phyloP scores from a whole-genome alignment of 2,888 invertebrate genomes.

The Barypeithes pellucidus region DNA sequence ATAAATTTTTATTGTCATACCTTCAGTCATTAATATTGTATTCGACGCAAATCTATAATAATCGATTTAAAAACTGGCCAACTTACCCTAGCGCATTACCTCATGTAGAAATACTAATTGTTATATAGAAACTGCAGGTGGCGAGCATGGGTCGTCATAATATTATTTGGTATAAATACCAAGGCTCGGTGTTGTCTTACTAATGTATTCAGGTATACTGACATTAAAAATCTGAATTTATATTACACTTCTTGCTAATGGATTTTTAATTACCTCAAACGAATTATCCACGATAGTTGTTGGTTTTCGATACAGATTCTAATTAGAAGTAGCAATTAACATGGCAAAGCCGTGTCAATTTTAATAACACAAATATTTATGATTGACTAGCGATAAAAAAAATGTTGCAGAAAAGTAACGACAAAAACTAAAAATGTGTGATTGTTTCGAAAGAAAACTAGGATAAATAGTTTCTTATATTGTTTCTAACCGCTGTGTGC shows the following conservation, averaged over 20 bases:
- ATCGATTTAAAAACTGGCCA: too few relatives aligned
- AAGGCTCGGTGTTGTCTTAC: slow-evolving; percentile 44
- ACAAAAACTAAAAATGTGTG: too few relatives aligned
- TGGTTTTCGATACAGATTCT: slow-evolving; percentile 67
- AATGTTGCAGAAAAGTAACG: too few relatives aligned
- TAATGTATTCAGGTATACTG: slow-evolving; percentile 51
- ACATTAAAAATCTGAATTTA: slow-evolving; percentile 68
- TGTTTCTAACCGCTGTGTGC: too few relatives aligned
- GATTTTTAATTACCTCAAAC: slow-evolving; percentile 70
- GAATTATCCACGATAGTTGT: slow-evolving; percentile 67
- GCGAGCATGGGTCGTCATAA: slow-evolving; percentile 29
- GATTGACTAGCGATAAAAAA: slow-evolving; percentile 50
- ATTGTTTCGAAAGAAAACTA: too few relatives aligned
- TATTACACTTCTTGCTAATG: slow-evolving; percentile 69
- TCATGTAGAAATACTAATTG: not conserved
- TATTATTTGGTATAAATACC: slow-evolving; percentile 40
- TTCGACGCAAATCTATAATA: too few relatives aligned
- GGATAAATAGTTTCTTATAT: too few relatives aligned
- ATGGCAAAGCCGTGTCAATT: slow-evolving; percentile 67
- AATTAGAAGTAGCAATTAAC: slow-evolving; percentile 68
- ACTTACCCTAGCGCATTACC: too few relatives aligned
- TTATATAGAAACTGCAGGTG: slow-evolving; percentile 38
- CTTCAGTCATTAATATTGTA: too few relatives aligned
- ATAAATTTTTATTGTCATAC: too few relatives aligned
- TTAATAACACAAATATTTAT: slow-evolving; percentile 67